Evolutionary conservation across 2,888 invertebrate species (phyloP).

Genomic region (Drosophila leonis): DNA sequence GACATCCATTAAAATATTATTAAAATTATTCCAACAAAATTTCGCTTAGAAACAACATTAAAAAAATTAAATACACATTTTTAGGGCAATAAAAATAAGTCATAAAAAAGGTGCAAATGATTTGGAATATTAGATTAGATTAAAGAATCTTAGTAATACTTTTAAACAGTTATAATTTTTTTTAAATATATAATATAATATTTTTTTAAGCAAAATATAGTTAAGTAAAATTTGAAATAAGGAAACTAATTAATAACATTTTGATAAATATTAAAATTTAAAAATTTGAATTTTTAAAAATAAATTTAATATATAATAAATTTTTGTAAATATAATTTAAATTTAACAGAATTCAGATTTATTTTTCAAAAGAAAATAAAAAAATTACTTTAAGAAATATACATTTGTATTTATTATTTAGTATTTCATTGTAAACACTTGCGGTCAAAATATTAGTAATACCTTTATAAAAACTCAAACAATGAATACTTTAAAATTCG

Average conservation of each 20-base stretch:
- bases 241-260: no score
- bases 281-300: no score
- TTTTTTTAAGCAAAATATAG: no score
- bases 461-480: background rate
- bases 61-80: background rate
- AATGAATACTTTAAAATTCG: background rate
- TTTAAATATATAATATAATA: no score
- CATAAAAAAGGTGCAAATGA: background rate
- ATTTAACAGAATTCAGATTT: no score
- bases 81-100: background rate
- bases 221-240: background rate
- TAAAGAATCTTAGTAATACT: background rate
- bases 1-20: background rate
- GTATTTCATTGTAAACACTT: background rate
- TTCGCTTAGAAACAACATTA: background rate
- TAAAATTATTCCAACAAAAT: background rate
- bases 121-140: background rate
- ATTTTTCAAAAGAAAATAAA: no score
- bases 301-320: no score
- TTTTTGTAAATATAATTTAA: no score
- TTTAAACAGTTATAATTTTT: no score
- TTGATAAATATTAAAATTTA: no score
- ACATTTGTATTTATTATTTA: no score
- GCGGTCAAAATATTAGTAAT: background rate
- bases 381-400: no score